Evolutionary conservation across 2,888 invertebrate species (phyloP).

Genomic region (Morpho helenor): DNA sequence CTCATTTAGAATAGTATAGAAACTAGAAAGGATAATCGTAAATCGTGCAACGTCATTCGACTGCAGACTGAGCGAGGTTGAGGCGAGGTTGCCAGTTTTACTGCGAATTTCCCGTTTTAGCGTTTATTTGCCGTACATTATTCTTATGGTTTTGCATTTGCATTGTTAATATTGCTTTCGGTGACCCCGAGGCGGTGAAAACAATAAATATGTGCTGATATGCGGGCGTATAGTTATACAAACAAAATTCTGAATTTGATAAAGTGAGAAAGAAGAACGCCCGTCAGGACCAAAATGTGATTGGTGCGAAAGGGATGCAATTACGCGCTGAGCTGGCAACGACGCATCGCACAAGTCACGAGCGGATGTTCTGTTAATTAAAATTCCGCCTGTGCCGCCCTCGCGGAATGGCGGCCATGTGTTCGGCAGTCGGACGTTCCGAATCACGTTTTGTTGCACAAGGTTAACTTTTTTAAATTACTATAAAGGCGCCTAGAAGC

Average conservation of each 20-base stretch:
- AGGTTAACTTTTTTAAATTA: slow-evolving; percentile 69
- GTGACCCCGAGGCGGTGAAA: slow-evolving; percentile 23
- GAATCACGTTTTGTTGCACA: slow-evolving; percentile 74
- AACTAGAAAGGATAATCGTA: slow-evolving; percentile 75
- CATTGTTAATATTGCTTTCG: slow-evolving; percentile 50
- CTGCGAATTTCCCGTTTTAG: slow-evolving; percentile 65
- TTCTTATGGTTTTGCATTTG: slow-evolving; percentile 52
- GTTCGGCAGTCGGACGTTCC: slow-evolving; percentile 73
- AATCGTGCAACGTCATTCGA: slow-evolving; percentile 75
- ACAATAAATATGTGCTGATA: slow-evolving; percentile 31
- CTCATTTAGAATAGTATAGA: slow-evolving; percentile 69
- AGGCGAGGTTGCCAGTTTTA: slow-evolving; percentile 71
- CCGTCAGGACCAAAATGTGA: slow-evolving; percentile 36
- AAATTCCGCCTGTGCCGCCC: slow-evolving; percentile 79
- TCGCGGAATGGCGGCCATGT: slow-evolving; percentile 79
- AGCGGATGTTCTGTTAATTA: slow-evolving; percentile 80
- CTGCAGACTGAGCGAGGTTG: slow-evolving; percentile 63
- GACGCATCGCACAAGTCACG: slow-evolving; percentile 67
- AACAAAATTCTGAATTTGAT: slow-evolving; percentile 40
- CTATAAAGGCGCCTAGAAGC: slow-evolving; percentile 50
- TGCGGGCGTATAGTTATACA: slow-evolving; percentile 40
- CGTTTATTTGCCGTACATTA: slow-evolving; percentile 58
- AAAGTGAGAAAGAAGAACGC: slow-evolving; percentile 41
- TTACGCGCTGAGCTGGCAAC: slow-evolving; percentile 63
- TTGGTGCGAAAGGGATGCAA: slow-evolving; percentile 51